phyloP scores from a whole-genome alignment of 2,113 vertebrate species.

The Anhinga anhinga region DNA sequence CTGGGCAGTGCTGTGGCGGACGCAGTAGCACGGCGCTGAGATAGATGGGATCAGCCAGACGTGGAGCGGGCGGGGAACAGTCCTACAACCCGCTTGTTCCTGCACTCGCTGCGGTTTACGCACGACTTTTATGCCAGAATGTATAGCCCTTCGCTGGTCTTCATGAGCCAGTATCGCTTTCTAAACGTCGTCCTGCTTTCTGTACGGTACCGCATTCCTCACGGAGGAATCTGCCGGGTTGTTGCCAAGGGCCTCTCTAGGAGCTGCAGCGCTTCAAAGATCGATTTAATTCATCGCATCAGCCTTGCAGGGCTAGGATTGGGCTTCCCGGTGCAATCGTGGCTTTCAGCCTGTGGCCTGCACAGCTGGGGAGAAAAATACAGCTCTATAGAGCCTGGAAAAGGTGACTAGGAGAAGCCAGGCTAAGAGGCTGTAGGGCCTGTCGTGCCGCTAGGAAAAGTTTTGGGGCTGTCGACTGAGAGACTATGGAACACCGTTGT shows the following conservation, averaged over 20 bases:
- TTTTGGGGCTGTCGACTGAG: not conserved
- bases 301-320: not conserved
- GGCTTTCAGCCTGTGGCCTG: not conserved
- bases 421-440: not conserved
- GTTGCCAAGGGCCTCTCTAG: not conserved
- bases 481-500: accelerated
- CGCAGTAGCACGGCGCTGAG: not conserved
- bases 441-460: not conserved
- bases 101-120: not conserved
- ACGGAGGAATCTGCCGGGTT: not conserved
- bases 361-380: not conserved
- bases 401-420: not conserved
- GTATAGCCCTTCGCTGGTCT: not conserved
- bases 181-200: not conserved
- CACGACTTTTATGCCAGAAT: not conserved
- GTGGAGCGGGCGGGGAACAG: not conserved
- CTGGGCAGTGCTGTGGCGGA: not conserved
- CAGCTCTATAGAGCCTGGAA: not conserved
- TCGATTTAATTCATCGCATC: too few relatives aligned
- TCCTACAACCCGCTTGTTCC: not conserved
- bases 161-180: not conserved
- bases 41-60: not conserved
- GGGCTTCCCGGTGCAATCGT: not conserved
- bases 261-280: not conserved
- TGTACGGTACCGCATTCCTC: not conserved